These are phyloP conservation scores for Herpailurus yagouaroundi DNA, from an alignment of 2,113 vertebrate genomes.

Conservation along the genomic window DNA sequence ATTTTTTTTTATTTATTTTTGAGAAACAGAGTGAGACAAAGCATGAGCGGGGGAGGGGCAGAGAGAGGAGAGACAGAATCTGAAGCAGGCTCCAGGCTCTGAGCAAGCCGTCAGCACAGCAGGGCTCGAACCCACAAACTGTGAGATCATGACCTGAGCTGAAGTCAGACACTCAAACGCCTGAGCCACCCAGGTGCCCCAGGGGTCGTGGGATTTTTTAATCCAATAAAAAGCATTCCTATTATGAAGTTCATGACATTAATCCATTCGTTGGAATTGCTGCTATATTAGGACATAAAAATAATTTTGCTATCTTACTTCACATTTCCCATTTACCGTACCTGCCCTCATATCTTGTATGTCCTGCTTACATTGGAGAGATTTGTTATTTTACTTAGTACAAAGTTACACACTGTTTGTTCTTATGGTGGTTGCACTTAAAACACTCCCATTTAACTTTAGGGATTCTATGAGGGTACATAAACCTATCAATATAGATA, in stretches of 20 bases:
- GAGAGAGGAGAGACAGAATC: no score
- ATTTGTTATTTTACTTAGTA: background rate
- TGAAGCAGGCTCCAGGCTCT: no score
- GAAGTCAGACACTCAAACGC: no score
- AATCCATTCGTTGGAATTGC: background rate
- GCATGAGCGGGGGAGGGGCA: no score
- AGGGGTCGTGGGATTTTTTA: background rate
- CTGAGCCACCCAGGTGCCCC: no score
- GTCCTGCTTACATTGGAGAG: background rate
- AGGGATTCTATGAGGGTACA: background rate
- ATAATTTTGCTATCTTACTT: background rate
- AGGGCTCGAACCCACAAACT: no score
- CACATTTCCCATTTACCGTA: background rate
- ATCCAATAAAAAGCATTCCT: background rate
- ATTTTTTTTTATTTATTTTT: background rate
- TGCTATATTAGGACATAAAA: background rate
- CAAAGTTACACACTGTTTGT: background rate
- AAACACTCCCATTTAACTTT: background rate
- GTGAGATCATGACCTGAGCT: no score
- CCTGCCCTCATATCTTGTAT: background rate
- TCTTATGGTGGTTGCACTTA: background rate
- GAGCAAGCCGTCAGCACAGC: no score
- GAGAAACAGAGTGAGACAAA: no score
- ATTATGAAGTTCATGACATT: background rate
- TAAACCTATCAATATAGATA: no score